phyloP scores from a whole-genome alignment of 2,888 invertebrate genomes.

The Zygaena filipendulae region DNA sequence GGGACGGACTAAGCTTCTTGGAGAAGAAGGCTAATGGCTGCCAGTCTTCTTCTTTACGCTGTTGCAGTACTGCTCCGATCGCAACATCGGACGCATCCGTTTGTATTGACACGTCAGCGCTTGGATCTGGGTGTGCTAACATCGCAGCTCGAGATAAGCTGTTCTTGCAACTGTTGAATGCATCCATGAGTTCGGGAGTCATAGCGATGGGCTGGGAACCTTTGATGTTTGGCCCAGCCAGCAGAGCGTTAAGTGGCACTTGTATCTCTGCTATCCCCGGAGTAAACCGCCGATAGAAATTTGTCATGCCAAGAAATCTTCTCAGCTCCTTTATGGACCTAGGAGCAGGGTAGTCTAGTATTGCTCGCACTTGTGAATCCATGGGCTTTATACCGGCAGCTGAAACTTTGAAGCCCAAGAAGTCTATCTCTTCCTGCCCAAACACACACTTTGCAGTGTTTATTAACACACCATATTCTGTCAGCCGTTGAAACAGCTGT shows the following conservation, averaged over 20 bases:
- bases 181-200: neutral
- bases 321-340: constrained; percentile 8
- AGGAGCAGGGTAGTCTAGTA: constrained; percentile 3
- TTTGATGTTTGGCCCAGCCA: constrained; percentile 1
- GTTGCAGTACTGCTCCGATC: no score
- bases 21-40: constrained; percentile 1
- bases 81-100: no score
- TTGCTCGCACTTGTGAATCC: neutral
- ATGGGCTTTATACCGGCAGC: neutral
- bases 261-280: constrained; percentile 9
- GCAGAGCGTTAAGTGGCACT: constrained; percentile 1
- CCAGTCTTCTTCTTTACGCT: constrained; percentile 1
- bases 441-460: constrained; percentile 3
- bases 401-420: constrained; percentile 2
- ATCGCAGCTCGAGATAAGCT: constrained; percentile 7
- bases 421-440: constrained; percentile 1
- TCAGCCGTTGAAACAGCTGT: constrained; percentile 1
- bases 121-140: no score
- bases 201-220: constrained; percentile 1
- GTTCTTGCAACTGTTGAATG: neutral
- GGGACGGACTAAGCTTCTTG: neutral
- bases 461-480: constrained; percentile 1
- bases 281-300: constrained; percentile 26
- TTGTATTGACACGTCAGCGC: no score
- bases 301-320: constrained; percentile 26